Percentiles rank a stretch among this genome's conserved stretches.
Evolutionary conservation across 2,888 invertebrate genomes (phyloP).

Genomic region (Cordilura impudica): DNA sequence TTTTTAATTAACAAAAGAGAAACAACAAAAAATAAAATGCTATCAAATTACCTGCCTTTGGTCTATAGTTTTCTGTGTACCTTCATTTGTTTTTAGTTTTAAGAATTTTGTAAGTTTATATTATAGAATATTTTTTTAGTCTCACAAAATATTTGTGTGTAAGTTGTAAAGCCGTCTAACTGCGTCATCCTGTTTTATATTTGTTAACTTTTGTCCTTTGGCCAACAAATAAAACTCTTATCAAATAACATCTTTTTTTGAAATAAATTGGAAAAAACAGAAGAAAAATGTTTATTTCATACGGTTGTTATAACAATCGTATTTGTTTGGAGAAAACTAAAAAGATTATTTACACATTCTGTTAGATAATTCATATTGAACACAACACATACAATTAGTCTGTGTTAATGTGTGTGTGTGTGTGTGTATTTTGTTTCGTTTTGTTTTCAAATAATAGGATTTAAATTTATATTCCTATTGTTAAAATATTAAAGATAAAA

Average conservation of each 20-base stretch:
- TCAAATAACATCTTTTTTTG: constrained; percentile 36
- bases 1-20: too few relatives aligned
- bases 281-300: neutral
- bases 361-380: neutral
- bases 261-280: constrained; percentile 19
- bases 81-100: neutral
- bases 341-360: neutral
- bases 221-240: constrained; percentile 44
- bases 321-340: neutral
- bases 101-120: neutral
- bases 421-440: neutral
- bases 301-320: neutral
- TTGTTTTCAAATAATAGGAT: neutral
- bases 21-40: neutral
- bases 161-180: too few relatives aligned
- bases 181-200: neutral
- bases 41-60: constrained; percentile 17
- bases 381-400: neutral
- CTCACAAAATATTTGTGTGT: constrained; percentile 26
- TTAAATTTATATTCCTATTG: neutral
- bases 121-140: neutral
- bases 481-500: too few relatives aligned
- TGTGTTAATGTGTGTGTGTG: neutral
- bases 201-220: constrained; percentile 19
- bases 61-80: neutral